phyloP scores from a whole-genome alignment of 1,140 invertebrate genomes.

The Zaprionus africanus region DNA sequence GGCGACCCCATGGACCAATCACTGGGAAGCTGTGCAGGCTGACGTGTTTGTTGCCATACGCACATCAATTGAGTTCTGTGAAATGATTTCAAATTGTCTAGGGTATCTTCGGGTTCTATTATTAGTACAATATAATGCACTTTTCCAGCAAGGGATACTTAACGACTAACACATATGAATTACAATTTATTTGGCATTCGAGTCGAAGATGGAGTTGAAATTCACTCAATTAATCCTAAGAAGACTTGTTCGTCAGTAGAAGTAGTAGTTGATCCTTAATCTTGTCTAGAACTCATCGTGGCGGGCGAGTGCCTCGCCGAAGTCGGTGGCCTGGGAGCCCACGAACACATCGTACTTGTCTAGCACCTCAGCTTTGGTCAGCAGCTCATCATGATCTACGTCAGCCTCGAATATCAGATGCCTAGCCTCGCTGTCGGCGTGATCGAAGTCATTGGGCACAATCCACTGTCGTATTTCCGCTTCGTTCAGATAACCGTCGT shows the following conservation, averaged over 20 bases:
- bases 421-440: slow-evolving; percentile 96
- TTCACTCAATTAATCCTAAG: slow-evolving; percentile 15
- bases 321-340: slow-evolving; percentile 99
- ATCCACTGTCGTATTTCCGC: slow-evolving; percentile 97
- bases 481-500: slow-evolving; percentile 94
- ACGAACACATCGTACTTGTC: slow-evolving; percentile 99
- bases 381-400: slow-evolving; percentile 93
- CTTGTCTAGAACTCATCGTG: slow-evolving; percentile 96
- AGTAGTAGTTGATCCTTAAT: background rate
- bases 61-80: slow-evolving; percentile 45
- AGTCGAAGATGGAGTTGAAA: slow-evolving; percentile 22
- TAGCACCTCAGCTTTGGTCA: slow-evolving; percentile 96
- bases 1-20: slow-evolving; percentile 52
- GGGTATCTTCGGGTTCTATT: slow-evolving; percentile 21
- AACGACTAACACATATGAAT: slow-evolving; percentile 43
- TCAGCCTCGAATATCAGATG: slow-evolving; percentile 99
- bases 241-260: background rate
- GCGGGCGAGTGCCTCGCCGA: slow-evolving; percentile 96
- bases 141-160: slow-evolving; percentile 21
- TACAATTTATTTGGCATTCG: slow-evolving; percentile 74
- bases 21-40: slow-evolving; percentile 31
- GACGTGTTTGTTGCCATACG: slow-evolving; percentile 68
- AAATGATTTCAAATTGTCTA: slow-evolving; percentile 53
- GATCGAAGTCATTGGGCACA: slow-evolving; percentile 97
- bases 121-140: slow-evolving; percentile 67